These are phyloP conservation scores for Drosophila erecta DNA, from an alignment of 1,140 invertebrate species.

Conservation along the genomic window DNA sequence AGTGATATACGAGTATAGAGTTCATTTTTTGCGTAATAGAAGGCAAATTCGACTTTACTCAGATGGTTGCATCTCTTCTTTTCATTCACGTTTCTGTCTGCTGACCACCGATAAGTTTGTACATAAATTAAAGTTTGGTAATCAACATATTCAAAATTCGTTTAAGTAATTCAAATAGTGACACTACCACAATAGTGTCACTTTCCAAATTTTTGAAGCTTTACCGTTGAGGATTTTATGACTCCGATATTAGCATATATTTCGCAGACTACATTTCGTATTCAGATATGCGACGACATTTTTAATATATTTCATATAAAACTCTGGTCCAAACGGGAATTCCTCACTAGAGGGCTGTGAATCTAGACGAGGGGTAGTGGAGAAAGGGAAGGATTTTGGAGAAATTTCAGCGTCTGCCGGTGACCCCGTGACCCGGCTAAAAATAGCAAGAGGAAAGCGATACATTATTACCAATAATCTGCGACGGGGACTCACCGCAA, in stretches of 20 bases:
- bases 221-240: slow-evolving; percentile 15
- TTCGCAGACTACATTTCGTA: slow-evolving; percentile 40
- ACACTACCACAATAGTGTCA: neutral
- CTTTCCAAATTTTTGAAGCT: no score
- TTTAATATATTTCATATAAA: slow-evolving; percentile 33
- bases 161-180: neutral
- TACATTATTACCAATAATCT: slow-evolving; percentile 47
- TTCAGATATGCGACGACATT: slow-evolving; percentile 8
- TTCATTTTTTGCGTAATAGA: no score
- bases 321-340: slow-evolving; percentile 11
- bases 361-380: neutral
- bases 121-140: neutral
- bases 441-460: slow-evolving; percentile 23
- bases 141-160: neutral
- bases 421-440: slow-evolving; percentile 35
- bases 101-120: neutral
- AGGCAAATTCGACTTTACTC: no score
- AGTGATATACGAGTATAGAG: no score
- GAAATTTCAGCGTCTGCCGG: slow-evolving; percentile 33
- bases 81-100: slow-evolving; percentile 12
- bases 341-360: neutral
- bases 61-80: neutral
- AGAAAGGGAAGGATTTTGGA: slow-evolving; percentile 21
- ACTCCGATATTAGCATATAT: slow-evolving; percentile 31
- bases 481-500: slow-evolving; percentile 56